Evolutionary conservation across 2,113 vertebrate species (phyloP), one percentile per base, ranked within the genome.

Genomic region (Sinocyclocheilus maitianheensis): DNA sequence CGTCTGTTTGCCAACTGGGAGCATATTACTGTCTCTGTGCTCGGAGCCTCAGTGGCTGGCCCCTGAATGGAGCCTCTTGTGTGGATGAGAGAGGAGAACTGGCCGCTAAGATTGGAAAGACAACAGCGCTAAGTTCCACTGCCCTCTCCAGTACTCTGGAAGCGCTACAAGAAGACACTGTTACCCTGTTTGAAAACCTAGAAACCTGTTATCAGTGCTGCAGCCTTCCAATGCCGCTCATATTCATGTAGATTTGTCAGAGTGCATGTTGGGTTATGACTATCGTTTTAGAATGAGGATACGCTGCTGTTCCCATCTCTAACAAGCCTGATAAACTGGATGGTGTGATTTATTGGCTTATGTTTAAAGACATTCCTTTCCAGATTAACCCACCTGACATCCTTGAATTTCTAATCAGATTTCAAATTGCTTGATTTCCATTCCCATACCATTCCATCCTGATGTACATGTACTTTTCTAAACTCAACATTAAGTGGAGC

Each of bases 11-110:
- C 96, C 94, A 95, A 94, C 92, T 90, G 91, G 89, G 93, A 94
- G 85, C 95, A 95, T 95, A 95, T 95, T 95, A 93, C 95, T 87
- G 93, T 81, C 94, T 95, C 94, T 95, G 93, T 95, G 90, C 91
- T 93, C 93, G 89, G 74, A 86, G 60, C 24, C 65, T 83, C 81
- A 4, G 63, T 83, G 81, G 81, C 81, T 22, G 65, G 78, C 85
- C 71, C 88, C 83, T 96, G 94, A 96, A 96, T 96, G 91, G 92
- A 90, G 93, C 89, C 93, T 94, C 94, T 96, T 96, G 94, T 96
- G 93, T 90, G 92, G 90, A 51, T 26, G 69, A 30, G 60, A 82
- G 76, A 30, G 55, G 87, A 53, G 48, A 37, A 86, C 81, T 88
- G 81, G 88, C 2, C 75, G 65, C 87, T 89, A 71, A 85, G 90